Evolutionary conservation across 2,113 vertebrate species (phyloP).

Genomic region (Myiopsitta monachus): DNA sequence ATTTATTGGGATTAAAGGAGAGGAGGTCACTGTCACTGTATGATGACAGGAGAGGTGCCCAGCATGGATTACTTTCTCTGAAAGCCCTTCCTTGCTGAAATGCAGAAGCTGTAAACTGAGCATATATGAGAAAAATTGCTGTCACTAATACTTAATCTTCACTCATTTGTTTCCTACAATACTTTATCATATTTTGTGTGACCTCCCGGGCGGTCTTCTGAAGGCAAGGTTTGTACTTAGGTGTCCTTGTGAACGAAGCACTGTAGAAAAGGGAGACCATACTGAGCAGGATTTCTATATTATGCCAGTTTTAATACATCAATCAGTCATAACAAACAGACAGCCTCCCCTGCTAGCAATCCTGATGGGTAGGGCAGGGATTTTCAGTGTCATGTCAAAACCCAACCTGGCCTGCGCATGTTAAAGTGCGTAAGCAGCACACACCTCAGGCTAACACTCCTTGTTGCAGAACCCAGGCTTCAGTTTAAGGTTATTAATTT

Average conservation of each 20-base stretch:
- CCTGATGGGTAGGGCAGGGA: not conserved
- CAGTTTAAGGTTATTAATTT: not conserved
- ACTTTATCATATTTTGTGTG: not conserved
- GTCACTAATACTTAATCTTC: not conserved
- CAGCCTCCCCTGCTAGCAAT: not conserved
- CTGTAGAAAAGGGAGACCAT: not conserved
- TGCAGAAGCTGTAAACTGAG: not conserved
- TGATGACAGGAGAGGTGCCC: not conserved
- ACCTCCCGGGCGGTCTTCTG: not conserved
- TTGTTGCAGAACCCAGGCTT: not conserved
- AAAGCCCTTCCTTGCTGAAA: not conserved
- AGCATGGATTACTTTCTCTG: not conserved
- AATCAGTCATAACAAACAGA: not conserved
- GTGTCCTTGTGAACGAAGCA: not conserved
- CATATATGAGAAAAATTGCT: not conserved
- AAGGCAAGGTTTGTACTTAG: not conserved
- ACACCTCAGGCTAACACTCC: not conserved
- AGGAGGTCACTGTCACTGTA: not conserved
- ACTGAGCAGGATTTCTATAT: not conserved
- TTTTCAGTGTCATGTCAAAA: not conserved
- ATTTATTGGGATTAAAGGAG: not conserved
- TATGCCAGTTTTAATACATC: not conserved
- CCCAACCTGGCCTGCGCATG: not conserved
- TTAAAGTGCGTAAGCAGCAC: not conserved
- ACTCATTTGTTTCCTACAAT: not conserved